A percentile compares a stretch with the other conserved stretches of the same genome.
Conservation (phyloP, 2,113 vertebrate genomes). For the Aspidoscelis tigris region DNA sequence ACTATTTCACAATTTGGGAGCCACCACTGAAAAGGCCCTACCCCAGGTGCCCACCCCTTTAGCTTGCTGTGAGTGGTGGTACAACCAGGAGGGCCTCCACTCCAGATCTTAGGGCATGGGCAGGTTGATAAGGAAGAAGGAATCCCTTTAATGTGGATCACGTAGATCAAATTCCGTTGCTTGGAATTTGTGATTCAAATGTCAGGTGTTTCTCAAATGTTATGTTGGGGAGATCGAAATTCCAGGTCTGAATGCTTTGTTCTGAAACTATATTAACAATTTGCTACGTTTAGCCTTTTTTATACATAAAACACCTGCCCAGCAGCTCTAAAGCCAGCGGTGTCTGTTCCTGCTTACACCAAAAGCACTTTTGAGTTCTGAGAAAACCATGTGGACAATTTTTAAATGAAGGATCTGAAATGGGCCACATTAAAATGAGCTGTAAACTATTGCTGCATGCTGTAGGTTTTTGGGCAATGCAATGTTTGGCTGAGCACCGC, state of each 20-base stretch:
- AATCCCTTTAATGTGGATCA: no score
- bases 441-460: not conserved
- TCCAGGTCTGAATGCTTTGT: not conserved
- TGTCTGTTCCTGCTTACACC: not conserved
- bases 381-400: not conserved
- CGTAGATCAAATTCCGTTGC: no score
- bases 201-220: not conserved
- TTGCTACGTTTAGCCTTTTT: not conserved
- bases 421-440: conserved; percentile 10
- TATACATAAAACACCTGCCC: not conserved
- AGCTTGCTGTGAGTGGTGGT: no score
- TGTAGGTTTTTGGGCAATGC: not conserved
- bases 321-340: not conserved
- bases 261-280: not conserved
- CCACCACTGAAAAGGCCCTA: no score
- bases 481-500: conserved; percentile 11
- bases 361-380: not conserved
- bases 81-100: no score
- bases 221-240: not conserved
- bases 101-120: no score
- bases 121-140: no score
- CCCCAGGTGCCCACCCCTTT: no score
- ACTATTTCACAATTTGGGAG: no score
- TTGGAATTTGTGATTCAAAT: not conserved
- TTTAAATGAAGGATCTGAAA: not conserved